Evolutionary conservation across 2,888 invertebrate species (phyloP).

Genomic region (Salticus scenicus): DNA sequence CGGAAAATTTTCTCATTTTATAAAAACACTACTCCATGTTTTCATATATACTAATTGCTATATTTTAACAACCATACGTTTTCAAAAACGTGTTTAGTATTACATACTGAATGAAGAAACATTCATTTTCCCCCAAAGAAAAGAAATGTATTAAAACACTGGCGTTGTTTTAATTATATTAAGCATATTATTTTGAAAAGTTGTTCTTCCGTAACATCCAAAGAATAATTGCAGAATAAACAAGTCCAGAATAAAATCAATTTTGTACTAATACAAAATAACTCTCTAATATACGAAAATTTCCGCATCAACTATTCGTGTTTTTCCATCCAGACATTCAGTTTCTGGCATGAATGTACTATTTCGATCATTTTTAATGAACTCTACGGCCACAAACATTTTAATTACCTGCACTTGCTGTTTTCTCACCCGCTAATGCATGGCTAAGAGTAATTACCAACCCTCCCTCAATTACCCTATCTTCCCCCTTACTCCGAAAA

Average conservation of each 20-base stretch:
- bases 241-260: neutral
- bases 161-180: too few relatives aligned
- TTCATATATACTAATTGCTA: too few relatives aligned
- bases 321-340: neutral
- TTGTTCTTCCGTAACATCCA: too few relatives aligned
- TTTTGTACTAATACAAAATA: neutral
- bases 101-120: too few relatives aligned
- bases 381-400: conserved; percentile 18
- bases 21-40: too few relatives aligned
- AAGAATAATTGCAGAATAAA: too few relatives aligned
- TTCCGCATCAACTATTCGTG: neutral
- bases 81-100: too few relatives aligned
- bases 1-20: too few relatives aligned
- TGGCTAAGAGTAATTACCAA: conserved; percentile 20
- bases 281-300: neutral
- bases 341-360: neutral
- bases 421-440: conserved; percentile 26
- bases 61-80: too few relatives aligned
- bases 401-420: conserved; percentile 23
- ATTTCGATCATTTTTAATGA: conserved; percentile 21
- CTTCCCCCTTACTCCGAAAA: neutral
- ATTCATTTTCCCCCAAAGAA: too few relatives aligned
- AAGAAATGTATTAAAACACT: too few relatives aligned
- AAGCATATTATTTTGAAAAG: too few relatives aligned
- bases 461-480: conserved; percentile 14